phyloP scores from a whole-genome alignment of 1,140 invertebrate species.

The Cecropterus lyciades region DNA sequence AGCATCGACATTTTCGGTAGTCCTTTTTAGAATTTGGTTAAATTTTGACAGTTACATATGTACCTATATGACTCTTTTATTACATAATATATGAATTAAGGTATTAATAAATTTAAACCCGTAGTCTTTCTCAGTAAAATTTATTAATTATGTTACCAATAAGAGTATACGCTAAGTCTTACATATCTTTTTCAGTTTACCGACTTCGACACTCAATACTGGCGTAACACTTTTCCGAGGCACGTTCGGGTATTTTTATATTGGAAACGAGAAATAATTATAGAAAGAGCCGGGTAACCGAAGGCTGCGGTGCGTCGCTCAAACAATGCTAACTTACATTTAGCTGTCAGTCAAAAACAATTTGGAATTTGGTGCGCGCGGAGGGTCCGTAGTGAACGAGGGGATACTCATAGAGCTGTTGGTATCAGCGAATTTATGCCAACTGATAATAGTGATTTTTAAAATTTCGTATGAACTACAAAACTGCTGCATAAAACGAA shows the following conservation, averaged over 20 bases:
- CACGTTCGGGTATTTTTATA: constrained; percentile 35
- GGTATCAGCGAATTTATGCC: background rate
- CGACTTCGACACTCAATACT: constrained; percentile 11
- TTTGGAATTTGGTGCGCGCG: constrained; percentile 79
- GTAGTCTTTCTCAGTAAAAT: no score
- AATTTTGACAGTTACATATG: no score
- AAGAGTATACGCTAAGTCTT: no score
- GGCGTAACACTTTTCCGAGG: constrained; percentile 24
- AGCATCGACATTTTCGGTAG: no score
- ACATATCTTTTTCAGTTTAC: background rate
- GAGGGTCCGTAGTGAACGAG: constrained; percentile 64
- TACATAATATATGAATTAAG: no score
- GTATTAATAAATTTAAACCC: no score
- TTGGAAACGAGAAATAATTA: constrained; percentile 67
- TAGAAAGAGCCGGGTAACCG: constrained; percentile 68
- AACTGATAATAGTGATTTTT: no score
- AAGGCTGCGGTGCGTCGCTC: constrained; percentile 71
- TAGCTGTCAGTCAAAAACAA: constrained; percentile 84
- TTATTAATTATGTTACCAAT: no score
- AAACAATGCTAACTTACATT: constrained; percentile 84
- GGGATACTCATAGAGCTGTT: constrained; percentile 62
- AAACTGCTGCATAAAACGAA: no score
- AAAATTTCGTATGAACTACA: no score
- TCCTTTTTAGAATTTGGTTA: no score
- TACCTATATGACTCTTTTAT: no score